Evolutionary conservation across 2,797 vertebrate genomes (phyloP).

Genomic region (Lutjanus campechanus): DNA sequence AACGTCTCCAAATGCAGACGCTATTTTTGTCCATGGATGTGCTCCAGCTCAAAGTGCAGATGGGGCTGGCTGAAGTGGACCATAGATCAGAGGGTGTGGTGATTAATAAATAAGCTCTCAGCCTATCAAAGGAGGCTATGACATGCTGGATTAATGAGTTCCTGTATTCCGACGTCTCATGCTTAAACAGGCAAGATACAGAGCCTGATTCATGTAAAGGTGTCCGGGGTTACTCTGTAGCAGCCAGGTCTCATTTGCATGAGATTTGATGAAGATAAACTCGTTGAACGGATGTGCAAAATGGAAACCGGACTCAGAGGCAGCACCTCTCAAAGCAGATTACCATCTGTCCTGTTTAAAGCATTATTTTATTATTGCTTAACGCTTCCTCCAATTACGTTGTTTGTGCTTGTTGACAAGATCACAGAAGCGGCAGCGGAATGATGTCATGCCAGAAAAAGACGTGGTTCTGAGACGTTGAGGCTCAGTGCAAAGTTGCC

Average conservation of each 20-base stretch:
- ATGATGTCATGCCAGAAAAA: no score
- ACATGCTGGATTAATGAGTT: neutral
- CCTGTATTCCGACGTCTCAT: neutral
- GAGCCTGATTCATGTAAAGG: neutral
- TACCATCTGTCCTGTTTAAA: neutral
- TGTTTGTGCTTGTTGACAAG: no score
- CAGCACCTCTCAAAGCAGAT: neutral
- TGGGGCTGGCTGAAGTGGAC: neutral
- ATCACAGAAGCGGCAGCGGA: no score
- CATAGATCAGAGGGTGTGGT: no score
- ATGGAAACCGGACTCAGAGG: no score
- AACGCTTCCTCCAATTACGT: no score
- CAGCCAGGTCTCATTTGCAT: neutral
- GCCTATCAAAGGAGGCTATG: neutral
- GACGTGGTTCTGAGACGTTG: no score
- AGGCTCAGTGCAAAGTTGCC: no score
- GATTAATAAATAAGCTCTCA: no score
- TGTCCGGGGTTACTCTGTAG: neutral
- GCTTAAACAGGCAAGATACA: neutral
- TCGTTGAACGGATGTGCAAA: neutral
- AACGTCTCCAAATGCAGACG: no score
- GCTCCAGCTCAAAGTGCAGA: neutral
- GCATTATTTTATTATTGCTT: no score
- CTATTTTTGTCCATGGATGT: neutral
- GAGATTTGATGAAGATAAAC: neutral